These are phyloP conservation scores for Brachypodius melanocephalos DNA, from an alignment of 2,113 vertebrate genomes.

Conservation along the genomic window DNA sequence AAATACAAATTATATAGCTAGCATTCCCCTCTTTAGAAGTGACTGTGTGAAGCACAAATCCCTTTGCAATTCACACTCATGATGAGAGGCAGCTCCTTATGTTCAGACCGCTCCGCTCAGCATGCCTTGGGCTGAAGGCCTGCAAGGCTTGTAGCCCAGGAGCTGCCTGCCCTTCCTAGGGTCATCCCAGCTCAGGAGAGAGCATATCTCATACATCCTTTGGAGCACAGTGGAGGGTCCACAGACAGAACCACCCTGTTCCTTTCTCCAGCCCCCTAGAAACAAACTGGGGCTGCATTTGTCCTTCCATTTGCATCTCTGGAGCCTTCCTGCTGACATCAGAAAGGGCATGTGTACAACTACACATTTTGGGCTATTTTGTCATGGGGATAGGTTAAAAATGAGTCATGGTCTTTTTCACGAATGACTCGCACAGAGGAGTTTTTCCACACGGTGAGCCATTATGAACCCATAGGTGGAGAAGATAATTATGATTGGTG, in stretches of 20 bases:
- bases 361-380: constrained; percentile 15
- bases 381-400: constrained; percentile 18
- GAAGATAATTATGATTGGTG: constrained; percentile 27
- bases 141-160: not conserved
- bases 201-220: not conserved
- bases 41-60: constrained; percentile 16
- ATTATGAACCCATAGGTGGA: constrained; percentile 36
- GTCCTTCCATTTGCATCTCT: not conserved
- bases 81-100: not conserved
- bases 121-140: not conserved
- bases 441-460: constrained; percentile 13
- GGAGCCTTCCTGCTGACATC: not conserved
- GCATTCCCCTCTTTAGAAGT: not conserved
- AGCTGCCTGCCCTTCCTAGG: not conserved
- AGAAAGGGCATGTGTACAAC: not conserved
- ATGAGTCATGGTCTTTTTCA: constrained; percentile 40
- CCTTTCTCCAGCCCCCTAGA: not conserved
- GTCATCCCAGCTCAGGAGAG: not conserved
- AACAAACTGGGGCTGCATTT: not conserved
- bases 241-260: not conserved
- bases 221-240: not conserved
- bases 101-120: not conserved
- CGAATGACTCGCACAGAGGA: not conserved
- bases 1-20: constrained; percentile 43
- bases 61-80: not conserved